Base-by-base conservation (phyloP, 53 echinoderm and acorn worm species). In the Mesocentrotus franciscanus region DNA sequence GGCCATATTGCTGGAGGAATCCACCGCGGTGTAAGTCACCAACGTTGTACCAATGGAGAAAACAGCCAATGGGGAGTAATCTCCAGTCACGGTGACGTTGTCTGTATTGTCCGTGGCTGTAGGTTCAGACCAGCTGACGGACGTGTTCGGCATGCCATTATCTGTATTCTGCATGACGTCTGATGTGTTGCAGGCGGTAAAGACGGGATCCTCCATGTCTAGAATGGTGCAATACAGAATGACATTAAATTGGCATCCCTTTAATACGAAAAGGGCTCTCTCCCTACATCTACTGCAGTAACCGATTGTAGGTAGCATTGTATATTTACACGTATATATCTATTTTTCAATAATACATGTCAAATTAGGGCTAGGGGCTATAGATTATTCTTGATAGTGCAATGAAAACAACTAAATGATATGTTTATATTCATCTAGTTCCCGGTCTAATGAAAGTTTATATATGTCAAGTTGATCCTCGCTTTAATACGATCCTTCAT, bases 161-260 rank as follows among this genome's bases (percentile, higher is more conserved):
- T 81, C 94, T 9, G 83, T 61, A 58, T 35, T 81, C 60, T 58
- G 78, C 10, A 59, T 11, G 22, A 93, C 32, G 36, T 58, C 33
- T 2, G 94, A 59, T n/a, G 61, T 78, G 49, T 92, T 92, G 35
- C 92, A 92, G 49, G 6, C 24, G 74, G 18, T 35, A 17, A 92
- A 64, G 18, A 92, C 62, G 27, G 97, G 97, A 8, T 81, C 12
- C 42, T 97, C 96, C 85, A 85, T 49, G 58, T 97, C 97, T 96
- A 71, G 33, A 60, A 20, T 64, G 16, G 8, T 42, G 0, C 17
- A 8, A 81, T 8, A 81, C 8, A 14, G 32, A 74, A 32, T 74
- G 24, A 22, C 8, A 66, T 24, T 18, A 24, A 74, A 74, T 32
- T 27, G 8, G 11, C 14, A 74, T 30, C 74, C 29, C 8, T 30